These are phyloP conservation scores for Podocnemis expansa DNA, from an alignment of 2,113 vertebrate genomes.

Conservation along the genomic window DNA sequence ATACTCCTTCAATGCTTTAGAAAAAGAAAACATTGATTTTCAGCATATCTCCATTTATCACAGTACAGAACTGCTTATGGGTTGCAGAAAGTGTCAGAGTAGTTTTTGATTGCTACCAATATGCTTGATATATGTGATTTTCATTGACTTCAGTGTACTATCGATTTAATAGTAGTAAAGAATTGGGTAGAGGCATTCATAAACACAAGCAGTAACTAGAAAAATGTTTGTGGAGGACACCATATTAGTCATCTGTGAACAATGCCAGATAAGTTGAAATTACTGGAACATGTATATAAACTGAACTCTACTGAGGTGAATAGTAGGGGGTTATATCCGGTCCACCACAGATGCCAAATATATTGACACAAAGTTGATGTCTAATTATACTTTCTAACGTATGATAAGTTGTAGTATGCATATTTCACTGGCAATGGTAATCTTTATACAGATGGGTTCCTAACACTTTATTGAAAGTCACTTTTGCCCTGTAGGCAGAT, in stretches of 20 bases:
- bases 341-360: neutral
- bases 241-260: neutral
- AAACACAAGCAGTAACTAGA: neutral
- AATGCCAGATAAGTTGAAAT: neutral
- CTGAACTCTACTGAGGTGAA: neutral
- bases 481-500: neutral
- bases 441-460: neutral
- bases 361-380: neutral
- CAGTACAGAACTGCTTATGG: conserved; percentile 23
- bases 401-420: fast-evolving
- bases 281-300: neutral
- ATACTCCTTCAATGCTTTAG: neutral
- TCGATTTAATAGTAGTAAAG: conserved; percentile 5
- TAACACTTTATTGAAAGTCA: neutral
- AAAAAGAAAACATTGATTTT: conserved; percentile 40
- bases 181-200: neutral
- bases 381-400: neutral
- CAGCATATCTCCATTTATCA: conserved; percentile 25
- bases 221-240: neutral
- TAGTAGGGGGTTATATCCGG: neutral
- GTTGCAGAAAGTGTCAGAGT: neutral
- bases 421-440: neutral
- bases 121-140: neutral
- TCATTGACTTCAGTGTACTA: neutral
- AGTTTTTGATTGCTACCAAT: neutral